Base-by-base conservation (phyloP, 2,888 invertebrate genomes). In the Chelonus formosanus region DNA sequence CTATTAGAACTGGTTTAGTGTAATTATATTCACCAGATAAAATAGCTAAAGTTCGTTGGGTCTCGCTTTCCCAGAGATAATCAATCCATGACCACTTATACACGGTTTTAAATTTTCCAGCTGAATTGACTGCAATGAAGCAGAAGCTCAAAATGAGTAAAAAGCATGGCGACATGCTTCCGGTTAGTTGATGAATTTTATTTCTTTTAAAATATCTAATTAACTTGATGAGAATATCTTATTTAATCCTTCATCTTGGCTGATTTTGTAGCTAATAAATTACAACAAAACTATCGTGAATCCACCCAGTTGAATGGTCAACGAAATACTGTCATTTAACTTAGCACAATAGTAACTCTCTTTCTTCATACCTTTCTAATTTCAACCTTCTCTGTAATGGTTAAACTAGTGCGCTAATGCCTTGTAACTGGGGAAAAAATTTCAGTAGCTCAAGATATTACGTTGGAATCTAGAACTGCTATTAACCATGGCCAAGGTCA, bases 41-140 rank as follows among this genome's bases (percentile, higher is more conserved):
- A 6, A 92, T 84, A 1, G 91, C 91, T 20, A 81, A 77, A n/a
- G 86, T 80, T 40, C 90, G 85, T 32, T 87, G 87, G 5, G 83
- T 80, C 4, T 84, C 80, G 0, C 87, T 86, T 0, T 88, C 86
- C 82, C 90, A 94, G 54, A 87, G 87, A 77, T 90, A 93, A 80
- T 94, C 93, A 2, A 93, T 79, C 59, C 88, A 86, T 70, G 89
- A 90, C 93, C 93, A 94, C 69, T 90, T 88, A 79, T 91, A 90
- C 48, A 90, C 84, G 0, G 68, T 47, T 0, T 68, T 2, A 10
- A 78, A 7, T 35, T 68, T 53, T 20, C 10, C 48, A 47, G 56
- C 35, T 36, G 57, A 63, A 44, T 45, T 62, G 7, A 56, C 60
- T 4, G 59, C n/a, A 47, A 47, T 52, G 32, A 63, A 66, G 57